Evolutionary conservation across 2,113 vertebrate species (phyloP), one percentile per base, ranked within the genome.

Genomic region (Podarcis raffonei): DNA sequence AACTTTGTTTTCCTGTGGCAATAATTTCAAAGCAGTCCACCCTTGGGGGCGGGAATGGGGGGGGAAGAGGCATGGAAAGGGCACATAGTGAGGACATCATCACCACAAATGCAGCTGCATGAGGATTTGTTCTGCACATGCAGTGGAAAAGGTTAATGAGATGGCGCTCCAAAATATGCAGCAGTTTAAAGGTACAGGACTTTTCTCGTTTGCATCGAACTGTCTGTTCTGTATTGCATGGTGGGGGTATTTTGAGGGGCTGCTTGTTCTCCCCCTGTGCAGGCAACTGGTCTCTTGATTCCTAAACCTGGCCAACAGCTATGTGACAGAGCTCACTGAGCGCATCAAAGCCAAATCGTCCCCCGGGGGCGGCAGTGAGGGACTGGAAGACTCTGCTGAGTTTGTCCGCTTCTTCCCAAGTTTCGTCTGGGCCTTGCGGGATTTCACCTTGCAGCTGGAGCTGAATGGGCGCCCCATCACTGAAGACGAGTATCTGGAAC

Each of bases 371-470:
- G 3, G 1, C 23, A 7, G 1, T 22, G 65, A 76, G 27, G 48
- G 87, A 15, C 57, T 86, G 16, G 87, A 94, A 0, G 93, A 96
- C 5, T 93, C 95, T 0, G 25, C 80, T 0, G 90, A 96, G 5
- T 97, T 96, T 85, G 91, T 94, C 22, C 81, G 87, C 7, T 92
- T 96, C 88, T 97, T 97, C 81, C 97, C 97, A 37, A 94, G 95
- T 0, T 97, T 97, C 68, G 80, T 97, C n/a, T 97, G 97, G 96
- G 35, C 94, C 32, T 90, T 97, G 35, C 92, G 96, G 42, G 97
- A 97, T 91, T 97, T 97, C 83, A 91, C 25, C 0, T 57, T 97
- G 53, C n/a, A 72, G 23, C 83, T 95, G 25, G 88, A 94, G 66
- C 32, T 71, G 59, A 15, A 95, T 11, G 95, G 92, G 0, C 39